Percentiles rank a stretch among this genome's conserved stretches.
phyloP scores from a whole-genome alignment of 2,797 vertebrate species.

The Smutsia gigantea region DNA sequence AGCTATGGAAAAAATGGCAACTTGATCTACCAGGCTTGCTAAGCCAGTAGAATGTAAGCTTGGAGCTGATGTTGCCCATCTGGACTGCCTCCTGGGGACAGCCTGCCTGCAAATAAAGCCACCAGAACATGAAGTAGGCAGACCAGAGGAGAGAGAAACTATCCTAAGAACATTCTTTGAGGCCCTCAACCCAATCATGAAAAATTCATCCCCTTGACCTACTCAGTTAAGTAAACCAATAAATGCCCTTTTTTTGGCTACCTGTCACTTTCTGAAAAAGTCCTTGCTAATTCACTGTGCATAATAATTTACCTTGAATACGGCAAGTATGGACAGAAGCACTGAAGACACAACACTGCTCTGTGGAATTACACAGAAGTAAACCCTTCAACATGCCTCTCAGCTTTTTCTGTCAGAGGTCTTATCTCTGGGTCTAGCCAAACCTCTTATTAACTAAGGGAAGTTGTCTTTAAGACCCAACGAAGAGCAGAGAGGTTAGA shows the following conservation, averaged over 20 bases:
- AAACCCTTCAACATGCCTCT: not conserved
- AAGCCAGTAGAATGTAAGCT: not conserved
- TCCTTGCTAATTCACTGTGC: not conserved
- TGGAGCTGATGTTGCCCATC: not conserved
- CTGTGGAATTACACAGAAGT: not conserved
- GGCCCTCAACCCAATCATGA: not conserved
- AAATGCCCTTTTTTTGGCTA: constrained; percentile 1
- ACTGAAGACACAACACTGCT: not conserved
- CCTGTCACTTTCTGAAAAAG: constrained; percentile 17
- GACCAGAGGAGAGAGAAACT: not conserved
- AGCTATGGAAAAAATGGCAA: not conserved
- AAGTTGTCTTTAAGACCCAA: not conserved
- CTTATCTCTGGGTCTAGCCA: not conserved
- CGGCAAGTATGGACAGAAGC: not conserved
- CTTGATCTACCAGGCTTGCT: not conserved
- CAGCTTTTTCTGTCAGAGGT: not conserved
- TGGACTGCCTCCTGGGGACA: not conserved
- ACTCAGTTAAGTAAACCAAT: constrained; percentile 23
- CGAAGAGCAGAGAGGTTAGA: not conserved
- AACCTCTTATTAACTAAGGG: not conserved
- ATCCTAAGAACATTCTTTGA: not conserved
- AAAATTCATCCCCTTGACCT: not conserved
- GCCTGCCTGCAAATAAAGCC: not conserved
- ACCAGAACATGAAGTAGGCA: not conserved
- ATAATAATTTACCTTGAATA: not conserved